Conservation (phyloP, 2,797 vertebrate genomes). For the Gymnothorax javanicus region DNA sequence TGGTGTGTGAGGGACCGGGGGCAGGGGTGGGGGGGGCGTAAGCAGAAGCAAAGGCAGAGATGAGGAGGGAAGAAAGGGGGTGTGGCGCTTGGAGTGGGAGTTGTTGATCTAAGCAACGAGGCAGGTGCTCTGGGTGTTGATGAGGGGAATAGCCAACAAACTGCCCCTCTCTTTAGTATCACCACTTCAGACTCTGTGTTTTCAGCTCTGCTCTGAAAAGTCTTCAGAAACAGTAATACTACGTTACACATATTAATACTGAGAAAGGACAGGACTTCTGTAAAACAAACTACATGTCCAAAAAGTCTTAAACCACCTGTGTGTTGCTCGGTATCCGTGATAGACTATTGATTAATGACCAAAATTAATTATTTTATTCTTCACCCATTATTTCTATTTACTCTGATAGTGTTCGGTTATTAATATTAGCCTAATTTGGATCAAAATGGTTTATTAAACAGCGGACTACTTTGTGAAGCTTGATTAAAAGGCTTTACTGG, state of each 20-base stretch:
- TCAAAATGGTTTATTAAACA: not conserved
- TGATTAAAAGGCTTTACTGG: not conserved
- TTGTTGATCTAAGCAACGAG: slow-evolving; percentile 2
- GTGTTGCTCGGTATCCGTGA: not conserved
- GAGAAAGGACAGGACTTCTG: not conserved
- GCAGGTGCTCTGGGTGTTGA: slow-evolving; percentile 12
- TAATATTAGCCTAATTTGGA: not conserved
- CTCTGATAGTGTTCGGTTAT: not conserved
- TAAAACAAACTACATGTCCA: not conserved
- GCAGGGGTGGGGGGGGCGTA: slow-evolving; percentile 1
- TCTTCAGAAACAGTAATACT: not conserved
- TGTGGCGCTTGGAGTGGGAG: not conserved
- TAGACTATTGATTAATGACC: not conserved
- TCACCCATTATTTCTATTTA: not conserved
- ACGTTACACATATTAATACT: not conserved
- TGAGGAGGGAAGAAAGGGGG: not conserved
- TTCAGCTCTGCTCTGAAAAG: not conserved
- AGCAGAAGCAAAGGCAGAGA: not conserved
- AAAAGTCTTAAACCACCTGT: not conserved
- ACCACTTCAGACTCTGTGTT: not conserved
- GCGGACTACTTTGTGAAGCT: not conserved
- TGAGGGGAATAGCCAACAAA: not conserved
- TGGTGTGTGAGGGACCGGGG: slow-evolving; percentile 39
- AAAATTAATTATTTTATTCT: not conserved
- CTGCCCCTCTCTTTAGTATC: not conserved